Percentiles rank a stretch among this genome's conserved stretches.
Conservation (phyloP, 1,140 invertebrate genomes). For the Tetramorium parvispinum region DNA sequence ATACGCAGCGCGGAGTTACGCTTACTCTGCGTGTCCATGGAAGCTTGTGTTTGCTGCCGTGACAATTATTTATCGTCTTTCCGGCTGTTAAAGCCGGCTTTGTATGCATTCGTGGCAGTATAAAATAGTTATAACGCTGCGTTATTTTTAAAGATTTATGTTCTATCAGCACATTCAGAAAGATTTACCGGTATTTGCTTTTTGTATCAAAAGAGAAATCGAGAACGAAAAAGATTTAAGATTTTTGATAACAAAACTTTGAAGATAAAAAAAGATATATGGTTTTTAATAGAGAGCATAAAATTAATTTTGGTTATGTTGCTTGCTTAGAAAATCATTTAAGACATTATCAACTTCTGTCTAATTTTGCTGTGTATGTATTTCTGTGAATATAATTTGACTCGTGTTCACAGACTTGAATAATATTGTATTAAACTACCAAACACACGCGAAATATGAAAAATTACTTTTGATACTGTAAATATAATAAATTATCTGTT, state of each 20-base stretch:
- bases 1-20: not conserved
- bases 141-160: constrained; percentile 21
- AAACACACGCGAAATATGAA: not conserved
- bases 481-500: not conserved
- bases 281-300: not conserved
- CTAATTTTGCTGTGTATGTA: not conserved
- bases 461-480: not conserved
- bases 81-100: constrained; percentile 14
- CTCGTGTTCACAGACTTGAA: not conserved
- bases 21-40: not conserved
- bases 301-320: not conserved
- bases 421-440: not conserved
- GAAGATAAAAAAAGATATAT: not conserved
- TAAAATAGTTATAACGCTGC: constrained; percentile 32
- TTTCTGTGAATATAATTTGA: too few species aligned
- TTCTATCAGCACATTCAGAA: not conserved
- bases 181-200: constrained; percentile 18
- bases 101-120: constrained; percentile 7
- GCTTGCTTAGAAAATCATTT: not conserved
- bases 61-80: constrained; percentile 43
- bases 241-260: not conserved
- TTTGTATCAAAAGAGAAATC: not conserved
- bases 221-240: constrained; percentile 17
- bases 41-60: constrained; percentile 14
- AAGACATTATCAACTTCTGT: not conserved